A percentile compares a stretch with the other conserved stretches of the same genome.
phyloP scores from a whole-genome alignment of 2,797 vertebrate species.

The Mareca strepera region DNA sequence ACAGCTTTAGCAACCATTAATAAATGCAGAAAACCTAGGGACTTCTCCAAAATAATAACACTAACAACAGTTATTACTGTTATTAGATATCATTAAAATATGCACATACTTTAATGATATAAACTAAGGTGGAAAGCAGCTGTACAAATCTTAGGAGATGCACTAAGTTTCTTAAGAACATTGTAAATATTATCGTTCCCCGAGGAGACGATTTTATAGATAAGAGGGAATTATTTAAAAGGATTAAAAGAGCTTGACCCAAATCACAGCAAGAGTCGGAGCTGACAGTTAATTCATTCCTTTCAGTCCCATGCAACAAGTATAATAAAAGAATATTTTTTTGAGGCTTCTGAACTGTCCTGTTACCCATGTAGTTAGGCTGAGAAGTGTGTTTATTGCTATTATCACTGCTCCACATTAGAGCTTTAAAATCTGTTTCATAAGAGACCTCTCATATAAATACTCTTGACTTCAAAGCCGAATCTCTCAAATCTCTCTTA shows the following conservation, averaged over 20 bases:
- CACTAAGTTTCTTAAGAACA: not conserved
- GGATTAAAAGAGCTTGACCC: not conserved
- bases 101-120: rapidly evolving
- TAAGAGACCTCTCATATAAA: not conserved
- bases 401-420: not conserved
- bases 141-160: not conserved
- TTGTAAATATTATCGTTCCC: not conserved
- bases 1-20: not conserved
- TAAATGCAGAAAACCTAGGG: not conserved
- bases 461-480: not conserved
- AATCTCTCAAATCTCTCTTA: not conserved
- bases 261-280: not conserved
- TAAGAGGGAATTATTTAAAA: not conserved
- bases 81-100: not conserved
- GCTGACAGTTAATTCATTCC: not conserved
- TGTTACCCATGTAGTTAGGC: not conserved
- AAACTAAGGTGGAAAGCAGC: not conserved
- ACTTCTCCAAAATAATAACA: not conserved
- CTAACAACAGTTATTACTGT: not conserved
- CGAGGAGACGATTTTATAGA: not conserved
- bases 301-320: not conserved
- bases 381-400: not conserved
- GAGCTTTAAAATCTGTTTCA: not conserved
- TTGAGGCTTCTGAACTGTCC: not conserved
- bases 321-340: not conserved